phyloP scores from a whole-genome alignment of 2,113 vertebrate genomes.

The Alligator sinensis region DNA sequence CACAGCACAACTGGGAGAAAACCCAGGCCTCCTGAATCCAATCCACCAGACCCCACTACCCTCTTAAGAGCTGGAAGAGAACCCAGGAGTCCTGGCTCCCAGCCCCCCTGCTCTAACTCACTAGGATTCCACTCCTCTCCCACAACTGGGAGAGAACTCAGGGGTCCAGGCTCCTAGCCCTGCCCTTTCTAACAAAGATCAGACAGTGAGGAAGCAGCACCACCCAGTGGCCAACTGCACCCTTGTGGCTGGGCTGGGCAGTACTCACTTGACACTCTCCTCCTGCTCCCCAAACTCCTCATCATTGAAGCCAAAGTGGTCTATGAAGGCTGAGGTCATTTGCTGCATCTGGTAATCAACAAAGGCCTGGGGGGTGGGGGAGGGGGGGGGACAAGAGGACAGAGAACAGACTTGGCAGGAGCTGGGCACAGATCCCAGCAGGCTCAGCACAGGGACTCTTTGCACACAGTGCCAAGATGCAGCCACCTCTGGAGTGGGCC shows the following conservation, averaged over 20 bases:
- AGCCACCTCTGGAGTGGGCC: too few species aligned
- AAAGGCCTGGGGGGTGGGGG: slow-evolving; percentile 69
- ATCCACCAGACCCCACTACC: too few species aligned
- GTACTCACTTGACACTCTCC: slow-evolving; percentile 80
- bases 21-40: not conserved
- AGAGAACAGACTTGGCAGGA: not conserved
- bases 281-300: slow-evolving; percentile 83
- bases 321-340: slow-evolving; percentile 81
- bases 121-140: too few species aligned
- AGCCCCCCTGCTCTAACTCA: too few species aligned
- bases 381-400: too few species aligned
- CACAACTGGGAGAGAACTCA: too few species aligned
- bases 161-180: too few species aligned
- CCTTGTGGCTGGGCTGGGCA: not conserved
- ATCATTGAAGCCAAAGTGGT: slow-evolving; percentile 81
- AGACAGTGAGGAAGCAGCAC: not conserved
- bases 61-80: too few species aligned
- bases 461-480: too few species aligned
- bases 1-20: not conserved
- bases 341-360: slow-evolving; percentile 82
- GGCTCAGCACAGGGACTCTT: too few species aligned
- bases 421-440: not conserved
- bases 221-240: not conserved
- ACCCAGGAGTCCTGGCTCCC: too few species aligned
- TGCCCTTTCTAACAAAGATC: not conserved